These are phyloP conservation scores for Galeopterus variegatus DNA, from an alignment of 2,113 vertebrate species.

Conservation along the genomic window DNA sequence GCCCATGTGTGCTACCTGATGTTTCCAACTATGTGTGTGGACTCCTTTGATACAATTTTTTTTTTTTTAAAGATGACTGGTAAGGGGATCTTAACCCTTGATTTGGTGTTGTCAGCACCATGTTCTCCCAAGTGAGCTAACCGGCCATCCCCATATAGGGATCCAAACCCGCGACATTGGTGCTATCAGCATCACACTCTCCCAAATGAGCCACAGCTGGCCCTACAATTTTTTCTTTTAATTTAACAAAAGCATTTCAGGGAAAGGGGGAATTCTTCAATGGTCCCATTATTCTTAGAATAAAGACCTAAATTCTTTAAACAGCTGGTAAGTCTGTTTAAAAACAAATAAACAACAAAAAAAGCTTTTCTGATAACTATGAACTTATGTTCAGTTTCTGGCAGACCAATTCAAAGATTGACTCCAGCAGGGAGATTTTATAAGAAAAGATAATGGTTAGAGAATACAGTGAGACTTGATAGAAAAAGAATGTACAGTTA, in stretches of 20 bases:
- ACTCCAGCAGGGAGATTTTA: background rate
- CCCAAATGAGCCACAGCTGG: no score
- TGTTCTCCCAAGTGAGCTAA: no score
- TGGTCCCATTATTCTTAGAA: conserved; percentile 23
- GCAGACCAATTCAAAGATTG: conserved; percentile 29
- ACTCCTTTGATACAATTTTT: background rate
- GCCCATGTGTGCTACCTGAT: background rate
- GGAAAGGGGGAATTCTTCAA: background rate
- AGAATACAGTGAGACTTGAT: background rate
- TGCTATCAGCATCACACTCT: no score
- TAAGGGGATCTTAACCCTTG: no score
- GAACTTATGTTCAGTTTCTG: background rate
- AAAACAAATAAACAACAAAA: conserved; percentile 12
- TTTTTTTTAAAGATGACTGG: no score
- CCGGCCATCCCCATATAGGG: no score
- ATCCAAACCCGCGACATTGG: no score
- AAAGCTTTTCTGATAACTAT: conserved; percentile 20
- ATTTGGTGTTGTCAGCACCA: no score
- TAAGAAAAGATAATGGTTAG: background rate
- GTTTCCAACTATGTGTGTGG: background rate
- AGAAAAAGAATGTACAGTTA: background rate
- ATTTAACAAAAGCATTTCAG: conserved; percentile 4
- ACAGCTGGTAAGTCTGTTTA: background rate
- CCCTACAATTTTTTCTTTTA: conserved; percentile 3
- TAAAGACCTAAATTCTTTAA: conserved; percentile 23